Evolutionary conservation across 2,113 vertebrate species (phyloP).

Genomic region (Marmota monax): DNA sequence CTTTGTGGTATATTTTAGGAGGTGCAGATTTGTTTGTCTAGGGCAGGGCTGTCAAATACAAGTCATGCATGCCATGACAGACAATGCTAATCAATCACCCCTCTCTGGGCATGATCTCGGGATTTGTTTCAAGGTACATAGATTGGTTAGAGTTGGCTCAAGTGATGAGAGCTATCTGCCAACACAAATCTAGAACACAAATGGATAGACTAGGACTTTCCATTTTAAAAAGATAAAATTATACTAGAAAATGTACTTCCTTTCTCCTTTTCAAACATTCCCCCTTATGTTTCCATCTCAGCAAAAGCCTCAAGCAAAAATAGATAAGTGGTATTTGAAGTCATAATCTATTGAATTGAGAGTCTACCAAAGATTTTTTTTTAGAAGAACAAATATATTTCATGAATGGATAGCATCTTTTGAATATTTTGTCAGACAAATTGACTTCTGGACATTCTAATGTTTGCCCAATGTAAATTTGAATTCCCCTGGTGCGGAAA

Average conservation of each 20-base stretch:
- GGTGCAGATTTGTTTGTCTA: slow-evolving; percentile 72
- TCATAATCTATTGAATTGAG: slow-evolving; percentile 23
- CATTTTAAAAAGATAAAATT: slow-evolving; percentile 52
- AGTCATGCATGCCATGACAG: slow-evolving; percentile 48
- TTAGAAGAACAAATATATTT: slow-evolving; percentile 41
- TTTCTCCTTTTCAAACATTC: slow-evolving; percentile 48
- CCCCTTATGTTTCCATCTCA: slow-evolving; percentile 53
- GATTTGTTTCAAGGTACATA: slow-evolving; percentile 54
- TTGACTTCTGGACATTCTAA: slow-evolving; percentile 75
- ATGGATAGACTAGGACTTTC: slow-evolving; percentile 61
- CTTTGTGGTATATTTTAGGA: slow-evolving; percentile 56
- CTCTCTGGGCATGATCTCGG: slow-evolving; percentile 27
- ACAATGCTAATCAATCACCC: slow-evolving; percentile 73
- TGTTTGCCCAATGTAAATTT: slow-evolving; percentile 71
- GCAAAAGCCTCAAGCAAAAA: slow-evolving; percentile 57
- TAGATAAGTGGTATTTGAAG: slow-evolving; percentile 63
- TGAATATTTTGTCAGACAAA: slow-evolving; percentile 80
- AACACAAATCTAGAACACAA: slow-evolving; percentile 64
- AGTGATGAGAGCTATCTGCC: slow-evolving; percentile 51
- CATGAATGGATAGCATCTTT: slow-evolving; percentile 65
- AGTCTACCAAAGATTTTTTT: slow-evolving; percentile 34
- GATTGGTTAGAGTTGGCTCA: slow-evolving; percentile 61
- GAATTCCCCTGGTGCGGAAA: slow-evolving; percentile 79
- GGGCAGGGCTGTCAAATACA: slow-evolving; percentile 62
- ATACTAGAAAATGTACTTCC: slow-evolving; percentile 53